These are phyloP conservation scores for Plectropomus leopardus DNA, from an alignment of 2,113 vertebrate genomes.

Conservation along the genomic window DNA sequence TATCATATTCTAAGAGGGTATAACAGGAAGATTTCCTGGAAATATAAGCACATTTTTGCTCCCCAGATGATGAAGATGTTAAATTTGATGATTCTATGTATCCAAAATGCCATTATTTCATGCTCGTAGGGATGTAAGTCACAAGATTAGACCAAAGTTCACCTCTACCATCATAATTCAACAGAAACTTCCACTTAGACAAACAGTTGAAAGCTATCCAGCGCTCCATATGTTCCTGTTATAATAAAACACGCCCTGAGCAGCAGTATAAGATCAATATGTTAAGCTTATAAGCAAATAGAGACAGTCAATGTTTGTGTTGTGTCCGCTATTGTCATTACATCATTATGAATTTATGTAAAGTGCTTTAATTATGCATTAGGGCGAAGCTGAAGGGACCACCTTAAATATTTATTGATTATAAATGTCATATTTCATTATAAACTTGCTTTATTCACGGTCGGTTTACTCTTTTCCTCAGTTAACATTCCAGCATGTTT, in stretches of 20 bases:
- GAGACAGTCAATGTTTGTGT: constrained; percentile 45
- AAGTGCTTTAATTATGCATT: constrained; percentile 65
- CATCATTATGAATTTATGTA: constrained; percentile 57
- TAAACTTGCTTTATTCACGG: constrained; percentile 62
- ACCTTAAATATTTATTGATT: constrained; percentile 74
- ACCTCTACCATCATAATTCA: constrained; percentile 7
- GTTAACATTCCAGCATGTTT: constrained; percentile 64
- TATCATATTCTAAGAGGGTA: neutral
- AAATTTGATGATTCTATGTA: neutral
- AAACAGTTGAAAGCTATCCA: constrained; percentile 27
- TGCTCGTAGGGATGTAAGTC: neutral
- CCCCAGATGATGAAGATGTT: neutral
- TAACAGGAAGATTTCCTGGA: neutral
- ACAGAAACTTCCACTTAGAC: constrained; percentile 19
- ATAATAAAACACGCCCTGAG: constrained; percentile 20
- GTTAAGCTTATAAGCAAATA: constrained; percentile 39
- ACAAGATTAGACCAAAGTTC: neutral
- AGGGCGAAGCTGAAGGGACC: constrained; percentile 41
- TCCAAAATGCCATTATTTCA: constrained; percentile 3
- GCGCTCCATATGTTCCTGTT: constrained; percentile 23
- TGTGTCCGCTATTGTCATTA: constrained; percentile 49
- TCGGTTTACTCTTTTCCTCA: constrained; percentile 60
- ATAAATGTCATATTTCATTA: constrained; percentile 68
- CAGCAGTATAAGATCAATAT: constrained; percentile 45
- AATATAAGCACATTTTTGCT: neutral